Evolutionary conservation across 2,888 invertebrate genomes (phyloP), one percentile per base, ranked within the genome.

Genomic region (Callinectes sapidus): DNA sequence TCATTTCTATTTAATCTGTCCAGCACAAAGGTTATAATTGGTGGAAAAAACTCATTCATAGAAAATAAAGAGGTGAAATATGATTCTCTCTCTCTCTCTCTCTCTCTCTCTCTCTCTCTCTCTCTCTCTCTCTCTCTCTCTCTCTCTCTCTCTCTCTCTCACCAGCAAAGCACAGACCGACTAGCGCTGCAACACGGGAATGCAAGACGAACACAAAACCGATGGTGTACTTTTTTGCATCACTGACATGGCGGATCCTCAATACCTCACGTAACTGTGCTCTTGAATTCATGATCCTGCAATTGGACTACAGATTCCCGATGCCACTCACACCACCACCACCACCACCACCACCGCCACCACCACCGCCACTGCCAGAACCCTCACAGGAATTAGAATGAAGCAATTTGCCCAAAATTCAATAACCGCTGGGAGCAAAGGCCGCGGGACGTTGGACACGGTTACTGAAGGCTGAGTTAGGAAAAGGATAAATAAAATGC

Each of bases 71-170:
- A 2, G 32, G 1, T 71, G 18, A 71, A 3, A 71, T 28, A 18
- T 6, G 23, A 71, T 71, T n/a, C 28, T 28, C 77, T 28, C 77
- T 77, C n/a, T 28, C 77, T 77, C 77, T 28, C 77, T 77, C 77
- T 28, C 77, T n/a, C 77, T 28, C n/a, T 28, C 77, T 28, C 77
- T 28, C n/a, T 77, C 28, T n/a, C n/a, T 28, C 77, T 28, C n/a
- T 77, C n/a, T 77, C 28, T 28, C n/a, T 28, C 77, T 28, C 28
- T n/a, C 28, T 28, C n/a, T n/a, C 28, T 28, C 77, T 77, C 77
- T 77, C 77, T 77, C 77, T 77, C 77, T 77, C 77, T 71, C 77
- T 77, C 77, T 77, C 77, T 77, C 77, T 77, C 48, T 48, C 18
- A 61, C 5, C 23, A 13, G 23, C 61, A 0, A 2, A 5, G 61